These are phyloP conservation scores for Agrilus biguttatus DNA, from an alignment of 2,888 invertebrate genomes.

Conservation along the genomic window DNA sequence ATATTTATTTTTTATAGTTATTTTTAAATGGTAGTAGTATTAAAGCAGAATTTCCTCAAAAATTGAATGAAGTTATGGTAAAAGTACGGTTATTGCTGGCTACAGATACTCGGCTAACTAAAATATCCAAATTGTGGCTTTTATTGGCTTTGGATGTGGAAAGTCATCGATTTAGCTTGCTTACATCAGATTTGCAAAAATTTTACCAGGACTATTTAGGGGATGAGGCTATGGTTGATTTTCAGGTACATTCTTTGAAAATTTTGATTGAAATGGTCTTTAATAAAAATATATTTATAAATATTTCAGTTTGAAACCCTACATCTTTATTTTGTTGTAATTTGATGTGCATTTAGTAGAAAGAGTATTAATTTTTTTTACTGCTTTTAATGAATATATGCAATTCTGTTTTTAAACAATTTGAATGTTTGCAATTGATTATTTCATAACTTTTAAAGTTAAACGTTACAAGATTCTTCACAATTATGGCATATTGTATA, in stretches of 20 bases:
- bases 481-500: no score
- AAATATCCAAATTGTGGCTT: slow-evolving; percentile 26
- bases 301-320: no score
- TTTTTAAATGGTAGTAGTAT: slow-evolving; percentile 25
- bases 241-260: slow-evolving; percentile 17
- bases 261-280: no score
- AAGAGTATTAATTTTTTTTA: not conserved
- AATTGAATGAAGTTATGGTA: slow-evolving; percentile 23
- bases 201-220: slow-evolving; percentile 29
- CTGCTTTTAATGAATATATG: no score
- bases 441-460: no score
- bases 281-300: not conserved
- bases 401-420: no score
- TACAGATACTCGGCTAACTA: slow-evolving; percentile 21
- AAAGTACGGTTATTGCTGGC: slow-evolving; percentile 23
- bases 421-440: no score
- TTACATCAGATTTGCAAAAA: slow-evolving; percentile 24
- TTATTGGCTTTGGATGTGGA: slow-evolving; percentile 29
- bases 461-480: no score
- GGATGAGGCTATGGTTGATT: slow-evolving; percentile 20
- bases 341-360: not conserved
- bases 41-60: slow-evolving; percentile 16
- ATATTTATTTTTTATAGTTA: slow-evolving; percentile 20
- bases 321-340: not conserved
- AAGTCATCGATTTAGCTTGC: slow-evolving; percentile 23